phyloP scores from a whole-genome alignment of 2,888 invertebrate species.

The Vesta saturnalis region DNA sequence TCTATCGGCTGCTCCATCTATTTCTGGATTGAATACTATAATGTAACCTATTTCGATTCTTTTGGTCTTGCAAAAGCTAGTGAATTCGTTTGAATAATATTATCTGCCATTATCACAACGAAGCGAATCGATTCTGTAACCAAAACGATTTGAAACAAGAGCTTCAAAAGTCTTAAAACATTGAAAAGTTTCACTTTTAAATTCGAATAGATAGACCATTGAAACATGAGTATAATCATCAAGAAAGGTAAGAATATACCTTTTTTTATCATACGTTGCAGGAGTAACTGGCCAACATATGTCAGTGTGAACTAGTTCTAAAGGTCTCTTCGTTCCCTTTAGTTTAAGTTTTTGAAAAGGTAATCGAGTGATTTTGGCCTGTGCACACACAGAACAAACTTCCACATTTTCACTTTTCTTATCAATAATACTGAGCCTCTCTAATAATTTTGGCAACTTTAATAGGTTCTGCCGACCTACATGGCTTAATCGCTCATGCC shows the following conservation, averaged over 20 bases:
- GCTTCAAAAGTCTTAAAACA: no score
- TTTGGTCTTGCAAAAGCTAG: no score
- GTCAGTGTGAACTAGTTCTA: background rate
- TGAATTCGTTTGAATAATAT: no score
- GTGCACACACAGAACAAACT: background rate
- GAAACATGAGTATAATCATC: no score
- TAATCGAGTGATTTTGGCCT: no score
- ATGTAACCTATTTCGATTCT: constrained; percentile 18
- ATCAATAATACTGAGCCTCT: background rate
- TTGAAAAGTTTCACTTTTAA: no score
- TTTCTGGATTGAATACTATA: background rate
- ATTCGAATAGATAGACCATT: no score
- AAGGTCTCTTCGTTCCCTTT: background rate
- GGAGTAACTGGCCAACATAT: background rate
- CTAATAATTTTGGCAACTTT: constrained; percentile 24
- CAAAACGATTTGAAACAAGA: no score
- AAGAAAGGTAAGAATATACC: no score
- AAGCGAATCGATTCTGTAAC: no score
- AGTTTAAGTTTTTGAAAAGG: background rate
- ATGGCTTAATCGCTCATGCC: constrained; percentile 50
- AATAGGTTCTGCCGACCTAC: constrained; percentile 46
- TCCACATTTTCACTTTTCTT: background rate
- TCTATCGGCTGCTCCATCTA: background rate
- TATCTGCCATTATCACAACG: no score
- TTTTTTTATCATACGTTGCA: background rate